A percentile compares a stretch with the other conserved stretches of the same genome.
Conservation (phyloP, 1,140 invertebrate species). For the Brachionus calyciflorus region DNA sequence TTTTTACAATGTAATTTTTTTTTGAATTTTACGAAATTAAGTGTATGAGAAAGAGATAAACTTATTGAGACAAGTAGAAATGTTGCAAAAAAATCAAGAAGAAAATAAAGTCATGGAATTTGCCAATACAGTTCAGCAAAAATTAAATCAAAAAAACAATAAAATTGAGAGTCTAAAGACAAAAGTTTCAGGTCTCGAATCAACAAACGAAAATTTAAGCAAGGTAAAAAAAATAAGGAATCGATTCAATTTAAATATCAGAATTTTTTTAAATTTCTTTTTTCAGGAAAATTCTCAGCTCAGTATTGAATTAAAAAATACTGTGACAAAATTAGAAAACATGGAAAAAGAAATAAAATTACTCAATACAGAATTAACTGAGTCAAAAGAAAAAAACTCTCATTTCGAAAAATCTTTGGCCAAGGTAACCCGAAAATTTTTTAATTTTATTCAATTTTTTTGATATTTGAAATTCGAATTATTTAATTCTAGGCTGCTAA, state of each 20-base stretch:
- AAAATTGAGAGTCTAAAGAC: slow-evolving; percentile 15
- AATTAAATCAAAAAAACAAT: slow-evolving; percentile 18
- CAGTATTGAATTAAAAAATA: not conserved
- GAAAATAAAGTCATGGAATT: slow-evolving; percentile 16
- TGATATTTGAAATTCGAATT: not conserved
- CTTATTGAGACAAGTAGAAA: slow-evolving; percentile 7
- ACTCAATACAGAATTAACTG: not conserved
- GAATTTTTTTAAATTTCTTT: too few relatives aligned
- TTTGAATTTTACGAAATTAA: not conserved
- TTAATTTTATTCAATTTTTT: not conserved
- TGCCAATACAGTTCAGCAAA: not conserved
- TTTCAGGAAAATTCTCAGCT: not conserved
- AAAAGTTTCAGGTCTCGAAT: not conserved
- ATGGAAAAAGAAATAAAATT: not conserved
- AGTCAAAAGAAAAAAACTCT: not conserved
- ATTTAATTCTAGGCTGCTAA: slow-evolving; percentile 3
- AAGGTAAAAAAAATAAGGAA: too few relatives aligned
- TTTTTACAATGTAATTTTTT: not conserved
- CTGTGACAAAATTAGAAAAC: not conserved
- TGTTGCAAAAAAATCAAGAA: slow-evolving; percentile 36
- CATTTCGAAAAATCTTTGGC: slow-evolving; percentile 13
- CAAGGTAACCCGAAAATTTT: not conserved
- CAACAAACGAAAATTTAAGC: slow-evolving; percentile 8
- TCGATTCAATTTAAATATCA: too few relatives aligned
- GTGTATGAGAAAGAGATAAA: slow-evolving; percentile 24